A percentile compares a stretch with the other conserved stretches of the same genome.
phyloP scores from a whole-genome alignment of 2,113 vertebrate species.

The Sciurus niger region DNA sequence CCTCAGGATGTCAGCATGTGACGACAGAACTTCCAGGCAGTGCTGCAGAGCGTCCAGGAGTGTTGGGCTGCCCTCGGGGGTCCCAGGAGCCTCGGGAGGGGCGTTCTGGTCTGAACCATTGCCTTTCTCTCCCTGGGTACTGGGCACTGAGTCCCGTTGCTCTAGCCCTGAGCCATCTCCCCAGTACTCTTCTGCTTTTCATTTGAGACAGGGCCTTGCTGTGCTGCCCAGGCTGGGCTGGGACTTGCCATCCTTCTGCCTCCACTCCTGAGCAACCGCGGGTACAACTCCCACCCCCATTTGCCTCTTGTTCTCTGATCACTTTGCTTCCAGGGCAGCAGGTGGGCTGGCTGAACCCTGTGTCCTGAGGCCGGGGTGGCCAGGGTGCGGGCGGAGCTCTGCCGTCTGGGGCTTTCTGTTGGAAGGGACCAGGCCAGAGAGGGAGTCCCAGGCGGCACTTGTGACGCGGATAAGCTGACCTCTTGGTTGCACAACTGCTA shows the following conservation, averaged over 20 bases:
- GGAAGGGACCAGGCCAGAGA: neutral
- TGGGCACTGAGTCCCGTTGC: neutral
- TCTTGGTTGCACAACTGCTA: slow-evolving; percentile 35
- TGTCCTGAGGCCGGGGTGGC: neutral
- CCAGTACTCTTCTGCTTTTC: neutral
- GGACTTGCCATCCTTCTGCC: neutral
- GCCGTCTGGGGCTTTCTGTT: neutral
- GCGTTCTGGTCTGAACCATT: neutral
- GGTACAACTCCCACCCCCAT: neutral
- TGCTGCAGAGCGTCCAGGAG: too few species aligned
- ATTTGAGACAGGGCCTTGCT: neutral
- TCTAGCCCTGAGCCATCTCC: neutral
- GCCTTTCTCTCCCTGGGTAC: neutral
- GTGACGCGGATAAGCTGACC: slow-evolving; percentile 58
- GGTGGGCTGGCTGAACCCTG: neutral
- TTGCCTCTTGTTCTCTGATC: neutral
- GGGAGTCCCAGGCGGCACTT: neutral
- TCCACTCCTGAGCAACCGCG: neutral
- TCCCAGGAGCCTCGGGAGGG: neutral
- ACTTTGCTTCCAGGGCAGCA: too few species aligned
- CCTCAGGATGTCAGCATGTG: neutral
- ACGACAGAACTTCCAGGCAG: neutral
- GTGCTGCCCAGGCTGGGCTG: neutral
- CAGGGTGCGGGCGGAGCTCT: too few species aligned
- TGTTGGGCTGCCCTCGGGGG: too few species aligned